Evolutionary conservation across 2,113 vertebrate species (phyloP), one percentile per base, ranked within the genome.

Genomic region (Xiphophorus hellerii): DNA sequence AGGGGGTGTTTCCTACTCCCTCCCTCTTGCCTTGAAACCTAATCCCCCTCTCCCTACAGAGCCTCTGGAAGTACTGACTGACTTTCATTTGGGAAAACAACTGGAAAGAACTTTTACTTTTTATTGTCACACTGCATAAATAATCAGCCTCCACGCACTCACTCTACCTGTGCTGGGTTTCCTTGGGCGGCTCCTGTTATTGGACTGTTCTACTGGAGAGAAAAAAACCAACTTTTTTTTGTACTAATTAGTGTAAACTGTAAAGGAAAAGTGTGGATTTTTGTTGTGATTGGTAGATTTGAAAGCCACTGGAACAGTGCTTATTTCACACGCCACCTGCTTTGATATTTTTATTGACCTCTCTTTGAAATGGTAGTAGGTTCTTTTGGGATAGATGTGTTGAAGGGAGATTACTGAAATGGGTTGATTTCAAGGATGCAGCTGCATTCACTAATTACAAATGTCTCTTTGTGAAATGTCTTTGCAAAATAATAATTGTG

Each of bases 401-500:
- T 63, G 22, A 81, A 78, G 29, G 67, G 61, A 81, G 54, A 74
- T 65, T 39, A 67, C 33, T 48, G 71, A 84, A 58, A 76, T 71
- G 7, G 60, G 70, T 76, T 35, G 30, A 64, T 84, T 81, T 84
- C 76, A 48, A 85, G 75, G 76, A 73, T 86, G 69, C 80, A 81
- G 71, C 80, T 87, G 69, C 82, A 73, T 83, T 87, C 42, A 87
- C 64, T 78, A 66, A 73, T 83, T 84, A 60, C 73, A 82, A 54
- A 76, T 60, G 69, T 86, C 84, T 75, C 58, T 79, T 82, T 70
- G 71, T 58, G 66, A 80, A 54, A 84, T 83, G 73, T 87, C 42
- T 78, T 84, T 83, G 73, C 88, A 79, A 77, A 89, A 80, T 87
- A 85, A 84, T 89, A 84, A 86, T 88, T 76, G 81, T 86, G 78